A percentile compares a stretch with the other conserved stretches of the same genome.
phyloP scores from a whole-genome alignment of 37 sponge, comb jelly and placozoan genomes.

The Beroe ovata region DNA sequence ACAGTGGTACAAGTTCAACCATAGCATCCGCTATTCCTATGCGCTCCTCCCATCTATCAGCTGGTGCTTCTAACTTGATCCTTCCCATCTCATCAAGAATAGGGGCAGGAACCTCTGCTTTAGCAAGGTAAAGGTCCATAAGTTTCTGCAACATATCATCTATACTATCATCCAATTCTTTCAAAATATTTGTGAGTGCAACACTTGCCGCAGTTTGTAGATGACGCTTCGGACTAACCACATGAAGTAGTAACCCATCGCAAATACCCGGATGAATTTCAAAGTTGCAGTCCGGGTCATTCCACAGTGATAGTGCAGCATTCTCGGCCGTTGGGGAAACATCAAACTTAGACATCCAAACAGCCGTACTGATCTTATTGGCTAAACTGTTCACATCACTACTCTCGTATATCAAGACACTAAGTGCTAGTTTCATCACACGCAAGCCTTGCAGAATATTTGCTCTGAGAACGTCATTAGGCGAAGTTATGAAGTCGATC shows the following conservation, averaged over 20 bases:
- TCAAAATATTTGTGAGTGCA: background rate
- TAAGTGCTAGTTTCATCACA: background rate
- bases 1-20: conserved; percentile 70
- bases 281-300: conserved; percentile 1
- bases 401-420: conserved; percentile 42
- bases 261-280: conserved; percentile 5
- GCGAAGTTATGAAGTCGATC: conserved; percentile 15
- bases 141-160: conserved; percentile 21
- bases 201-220: conserved; percentile 40
- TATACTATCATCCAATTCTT: conserved; percentile 17
- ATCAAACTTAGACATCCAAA: conserved; percentile 68
- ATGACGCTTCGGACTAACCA: conserved; percentile 14
- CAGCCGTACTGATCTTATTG: conserved; percentile 14
- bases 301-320: background rate
- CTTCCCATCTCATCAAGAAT: conserved; percentile 54
- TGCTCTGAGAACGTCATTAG: conserved; percentile 48
- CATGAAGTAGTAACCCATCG: conserved; percentile 18
- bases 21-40: conserved; percentile 85
- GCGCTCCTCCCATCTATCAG: conserved; percentile 83
- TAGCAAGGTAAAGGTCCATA: background rate
- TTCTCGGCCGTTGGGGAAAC: background rate
- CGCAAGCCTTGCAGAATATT: conserved; percentile 32
- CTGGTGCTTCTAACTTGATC: background rate
- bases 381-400: background rate
- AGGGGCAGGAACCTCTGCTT: conserved; percentile 7